Conservation (phyloP, 2,797 vertebrate species). For the Pristis pectinata region DNA sequence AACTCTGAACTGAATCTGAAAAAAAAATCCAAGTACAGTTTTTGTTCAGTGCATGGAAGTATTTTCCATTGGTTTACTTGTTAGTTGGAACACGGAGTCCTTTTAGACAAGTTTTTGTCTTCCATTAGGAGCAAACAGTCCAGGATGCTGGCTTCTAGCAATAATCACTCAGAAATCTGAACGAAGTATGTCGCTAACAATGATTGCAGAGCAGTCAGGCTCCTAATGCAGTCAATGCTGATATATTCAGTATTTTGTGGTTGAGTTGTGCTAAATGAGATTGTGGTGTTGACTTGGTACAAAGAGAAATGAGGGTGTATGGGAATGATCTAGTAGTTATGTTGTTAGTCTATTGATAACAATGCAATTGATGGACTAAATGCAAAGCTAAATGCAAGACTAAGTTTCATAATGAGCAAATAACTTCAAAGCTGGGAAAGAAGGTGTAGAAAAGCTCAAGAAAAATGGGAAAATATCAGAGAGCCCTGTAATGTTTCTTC, state of each 20-base stretch:
- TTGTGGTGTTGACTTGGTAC: constrained; percentile 44
- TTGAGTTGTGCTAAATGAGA: constrained; percentile 42
- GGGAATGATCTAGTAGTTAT: not conserved
- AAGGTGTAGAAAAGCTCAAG: not conserved
- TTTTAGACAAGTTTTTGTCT: not conserved
- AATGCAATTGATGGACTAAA: not conserved
- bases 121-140: not conserved
- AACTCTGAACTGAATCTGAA: not conserved
- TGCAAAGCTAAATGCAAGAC: not conserved
- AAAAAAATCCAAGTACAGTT: not conserved
- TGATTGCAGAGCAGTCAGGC: not conserved
- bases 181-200: not conserved
- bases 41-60: not conserved
- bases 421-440: not conserved
- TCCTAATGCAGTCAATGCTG: not conserved
- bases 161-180: not conserved
- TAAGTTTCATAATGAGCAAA: not conserved
- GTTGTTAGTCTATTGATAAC: not conserved
- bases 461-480: not conserved
- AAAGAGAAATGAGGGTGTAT: constrained; percentile 48
- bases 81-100: not conserved
- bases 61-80: not conserved
- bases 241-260: not conserved
- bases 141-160: not conserved
- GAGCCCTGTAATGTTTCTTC: not conserved